Evolutionary conservation across 2,797 vertebrate genomes (phyloP).

Genomic region (Rhabdomys pumilio): DNA sequence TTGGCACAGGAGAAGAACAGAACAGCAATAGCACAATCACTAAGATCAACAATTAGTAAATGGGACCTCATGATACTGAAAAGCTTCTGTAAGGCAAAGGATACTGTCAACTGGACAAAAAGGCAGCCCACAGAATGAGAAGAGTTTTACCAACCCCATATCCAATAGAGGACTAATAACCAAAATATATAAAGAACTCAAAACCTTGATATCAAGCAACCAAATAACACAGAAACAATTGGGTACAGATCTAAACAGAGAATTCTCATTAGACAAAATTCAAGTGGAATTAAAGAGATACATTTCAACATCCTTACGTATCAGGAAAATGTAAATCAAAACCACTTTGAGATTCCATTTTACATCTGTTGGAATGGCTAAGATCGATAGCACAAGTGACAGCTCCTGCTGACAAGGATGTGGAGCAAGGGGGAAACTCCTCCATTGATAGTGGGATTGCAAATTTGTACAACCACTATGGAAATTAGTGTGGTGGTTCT

Average conservation of each 20-base stretch:
- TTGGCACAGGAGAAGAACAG: not conserved
- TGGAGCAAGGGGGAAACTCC: not conserved
- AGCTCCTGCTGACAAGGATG: not conserved
- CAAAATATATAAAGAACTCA: not conserved
- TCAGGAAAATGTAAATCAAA: not conserved
- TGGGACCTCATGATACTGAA: not conserved
- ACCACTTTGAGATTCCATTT: not conserved
- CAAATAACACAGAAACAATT: not conserved
- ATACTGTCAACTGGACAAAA: not conserved
- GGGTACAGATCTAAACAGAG: not conserved
- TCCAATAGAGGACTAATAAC: not conserved
- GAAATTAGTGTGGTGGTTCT: not conserved
- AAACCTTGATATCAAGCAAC: not conserved
- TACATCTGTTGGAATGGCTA: not conserved
- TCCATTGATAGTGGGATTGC: not conserved
- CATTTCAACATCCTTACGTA: not conserved
- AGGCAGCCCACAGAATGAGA: not conserved
- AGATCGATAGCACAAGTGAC: not conserved
- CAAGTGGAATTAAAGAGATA: not conserved
- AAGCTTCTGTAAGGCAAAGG: not conserved
- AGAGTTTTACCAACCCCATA: not conserved
- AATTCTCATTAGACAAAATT: not conserved
- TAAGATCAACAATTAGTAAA: not conserved
- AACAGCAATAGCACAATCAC: too few species aligned
- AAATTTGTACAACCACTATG: not conserved